A percentile compares a stretch with the other conserved stretches of the same genome.
These are phyloP conservation scores for Salvelinus fontinalis DNA, from an alignment of 2,113 vertebrate species.

Conservation along the genomic window DNA sequence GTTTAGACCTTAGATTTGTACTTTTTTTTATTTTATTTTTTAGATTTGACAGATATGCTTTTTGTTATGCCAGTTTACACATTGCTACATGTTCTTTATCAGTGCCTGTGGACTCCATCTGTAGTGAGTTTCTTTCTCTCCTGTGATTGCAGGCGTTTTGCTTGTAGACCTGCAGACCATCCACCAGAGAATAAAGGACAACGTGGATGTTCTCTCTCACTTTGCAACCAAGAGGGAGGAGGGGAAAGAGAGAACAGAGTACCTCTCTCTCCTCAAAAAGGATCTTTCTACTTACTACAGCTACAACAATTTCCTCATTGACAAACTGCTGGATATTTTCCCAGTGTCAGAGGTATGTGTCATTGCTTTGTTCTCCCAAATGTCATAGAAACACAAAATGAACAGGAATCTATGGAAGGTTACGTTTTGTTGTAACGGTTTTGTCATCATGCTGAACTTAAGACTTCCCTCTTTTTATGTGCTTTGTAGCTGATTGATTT, in stretches of 20 bases:
- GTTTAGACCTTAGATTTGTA: background rate
- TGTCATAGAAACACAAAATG: background rate
- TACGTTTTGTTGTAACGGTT: background rate
- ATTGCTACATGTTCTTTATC: too few relatives aligned
- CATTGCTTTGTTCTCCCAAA: background rate
- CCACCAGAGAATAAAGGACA: slow-evolving; percentile 92
- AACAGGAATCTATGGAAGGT: background rate
- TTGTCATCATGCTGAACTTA: background rate
- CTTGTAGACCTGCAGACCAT: slow-evolving; percentile 83
- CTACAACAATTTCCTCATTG: slow-evolving; percentile 88
- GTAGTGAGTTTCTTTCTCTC: slow-evolving; percentile 50
- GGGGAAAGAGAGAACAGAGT: slow-evolving; percentile 83
- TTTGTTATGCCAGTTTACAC: too few relatives aligned
- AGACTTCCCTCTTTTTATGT: background rate
- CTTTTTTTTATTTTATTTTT: too few relatives aligned
- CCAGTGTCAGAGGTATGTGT: slow-evolving; percentile 85
- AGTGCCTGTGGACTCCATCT: background rate
- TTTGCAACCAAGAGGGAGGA: slow-evolving; percentile 83
- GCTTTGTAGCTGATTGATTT: slow-evolving; percentile 86
- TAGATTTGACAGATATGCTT: background rate
- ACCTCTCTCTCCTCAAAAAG: slow-evolving; percentile 79
- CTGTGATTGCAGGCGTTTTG: slow-evolving; percentile 65
- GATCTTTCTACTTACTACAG: slow-evolving; percentile 95
- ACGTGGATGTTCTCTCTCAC: slow-evolving; percentile 87
- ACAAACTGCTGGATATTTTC: slow-evolving; percentile 89